Base-by-base conservation (phyloP, 2,113 vertebrate genomes). In the Phalacrocorax brasilianus region DNA sequence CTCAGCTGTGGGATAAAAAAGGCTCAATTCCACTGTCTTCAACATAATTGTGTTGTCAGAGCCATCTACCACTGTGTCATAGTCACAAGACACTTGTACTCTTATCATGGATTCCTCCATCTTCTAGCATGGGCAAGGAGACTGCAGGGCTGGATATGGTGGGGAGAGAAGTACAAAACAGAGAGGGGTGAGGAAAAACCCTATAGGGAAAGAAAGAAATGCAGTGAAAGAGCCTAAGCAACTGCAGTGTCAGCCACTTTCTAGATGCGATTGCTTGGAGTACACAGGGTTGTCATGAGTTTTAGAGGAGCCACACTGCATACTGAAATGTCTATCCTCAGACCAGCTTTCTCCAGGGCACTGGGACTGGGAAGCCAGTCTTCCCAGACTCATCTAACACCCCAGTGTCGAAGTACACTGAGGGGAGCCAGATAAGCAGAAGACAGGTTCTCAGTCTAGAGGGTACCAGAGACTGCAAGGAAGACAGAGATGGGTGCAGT, bases 1-100 rank as follows among this genome's bases (percentile, higher is more conserved):
- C 81, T 95, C 66, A 95, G 66, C 84, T 88, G 15, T 89, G 66
- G 73, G 52, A 95, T 85, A 82, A 76, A 89, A 95, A 91, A 82
- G 53, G 45, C 70, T 95, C 74, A 94, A 5, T 89, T 91, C 56
- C 80, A 79, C 49, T 70, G 66, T n/a, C 58, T 89, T 92, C 70
- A 61, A 89, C 62, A 73, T 91, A 95, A 92, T 66, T 81, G 80
- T 91, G 28, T 83, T 90, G 66, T 76, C 80, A 92, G 76, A 94
- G 40, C 73, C 66, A 62, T 93, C 82, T 76, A 89, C 77, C 58
- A 87, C 62, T 87, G 55, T 91, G 66, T 84, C 52, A 90, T 28
- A 92, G 66, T 52, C 68, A 88, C 53, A 92, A 76, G 66, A 82
- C 50, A 75, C 35, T 62, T 22, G 19, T 85, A 62, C n/a, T 84